phyloP scores from a whole-genome alignment of 64 coral and sea anemone species.

The Stichodactyla helianthus region DNA sequence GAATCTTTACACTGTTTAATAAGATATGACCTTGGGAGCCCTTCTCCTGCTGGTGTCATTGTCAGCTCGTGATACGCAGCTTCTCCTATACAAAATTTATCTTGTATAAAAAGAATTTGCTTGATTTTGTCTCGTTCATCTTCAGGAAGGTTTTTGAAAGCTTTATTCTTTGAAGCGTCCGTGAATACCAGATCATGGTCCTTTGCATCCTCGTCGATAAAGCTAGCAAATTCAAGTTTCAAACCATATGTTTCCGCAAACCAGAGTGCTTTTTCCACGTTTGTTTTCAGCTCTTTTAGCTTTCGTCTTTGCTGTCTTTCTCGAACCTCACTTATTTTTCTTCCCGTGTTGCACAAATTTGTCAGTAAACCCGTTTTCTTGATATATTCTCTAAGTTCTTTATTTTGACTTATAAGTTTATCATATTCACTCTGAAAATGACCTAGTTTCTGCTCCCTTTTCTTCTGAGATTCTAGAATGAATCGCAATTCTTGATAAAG shows the following conservation, averaged over 20 bases:
- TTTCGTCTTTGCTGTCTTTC: too few relatives aligned
- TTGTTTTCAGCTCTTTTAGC: too few relatives aligned
- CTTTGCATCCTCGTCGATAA: conserved; percentile 12
- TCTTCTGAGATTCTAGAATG: too few relatives aligned
- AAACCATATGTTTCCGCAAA: conserved; percentile 38
- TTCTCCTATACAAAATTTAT: conserved; percentile 69
- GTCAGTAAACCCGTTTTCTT: too few relatives aligned
- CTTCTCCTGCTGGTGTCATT: conserved; percentile 50
- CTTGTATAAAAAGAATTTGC: conserved; percentile 16
- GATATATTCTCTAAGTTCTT: too few relatives aligned
- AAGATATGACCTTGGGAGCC: conserved; percentile 49
- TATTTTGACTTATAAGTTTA: too few relatives aligned
- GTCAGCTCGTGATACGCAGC: conserved; percentile 66
- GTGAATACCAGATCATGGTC: neutral
- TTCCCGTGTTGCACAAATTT: too few relatives aligned
- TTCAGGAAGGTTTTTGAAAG: conserved; percentile 59
- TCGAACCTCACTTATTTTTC: too few relatives aligned
- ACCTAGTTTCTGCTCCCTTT: too few relatives aligned
- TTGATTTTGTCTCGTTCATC: conserved; percentile 62
- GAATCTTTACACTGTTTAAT: conserved; percentile 65
- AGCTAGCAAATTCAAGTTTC: conserved; percentile 8
- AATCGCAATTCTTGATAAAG: too few relatives aligned
- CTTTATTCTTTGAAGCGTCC: neutral
- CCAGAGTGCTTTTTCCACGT: conserved; percentile 5
- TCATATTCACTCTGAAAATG: too few relatives aligned